These are phyloP conservation scores for Paragorgia papillata DNA, from an alignment of 92 coral and sea anemone species.

Conservation along the genomic window DNA sequence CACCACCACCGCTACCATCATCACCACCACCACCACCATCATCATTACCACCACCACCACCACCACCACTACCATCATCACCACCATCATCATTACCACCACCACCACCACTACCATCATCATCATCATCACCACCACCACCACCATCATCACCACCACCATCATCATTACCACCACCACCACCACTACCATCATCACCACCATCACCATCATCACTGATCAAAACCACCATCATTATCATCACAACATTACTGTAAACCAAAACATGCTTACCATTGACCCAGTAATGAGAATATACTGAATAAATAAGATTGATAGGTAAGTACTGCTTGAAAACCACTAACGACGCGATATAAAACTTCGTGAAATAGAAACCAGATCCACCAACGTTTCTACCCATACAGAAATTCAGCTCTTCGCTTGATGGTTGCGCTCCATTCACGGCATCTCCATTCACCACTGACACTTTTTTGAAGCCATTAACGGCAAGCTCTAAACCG, in stretches of 20 bases:
- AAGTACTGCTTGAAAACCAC: slow-evolving; percentile 77
- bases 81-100: not conserved
- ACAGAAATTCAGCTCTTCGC: slow-evolving; percentile 62
- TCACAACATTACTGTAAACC: not conserved
- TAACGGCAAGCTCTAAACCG: slow-evolving; percentile 71
- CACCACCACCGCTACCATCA: no score
- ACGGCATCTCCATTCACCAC: slow-evolving; percentile 74
- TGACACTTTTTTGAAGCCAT: slow-evolving; percentile 63
- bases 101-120: not conserved
- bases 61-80: no score
- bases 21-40: no score
- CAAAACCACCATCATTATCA: not conserved
- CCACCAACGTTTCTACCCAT: slow-evolving; percentile 91
- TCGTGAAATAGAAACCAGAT: slow-evolving; percentile 65
- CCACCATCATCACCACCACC: no score
- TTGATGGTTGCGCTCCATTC: slow-evolving; percentile 59
- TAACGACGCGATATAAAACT: slow-evolving; percentile 74
- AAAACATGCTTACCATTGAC: slow-evolving; percentile 64
- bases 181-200: no score
- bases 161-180: no score
- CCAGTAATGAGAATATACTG: slow-evolving; percentile 70
- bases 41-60: no score
- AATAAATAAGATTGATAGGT: slow-evolving; percentile 55
- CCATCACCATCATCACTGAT: no score
- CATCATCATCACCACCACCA: no score